Base-by-base conservation (phyloP, 2,113 vertebrate species). In the Triplophysa tibetana region DNA sequence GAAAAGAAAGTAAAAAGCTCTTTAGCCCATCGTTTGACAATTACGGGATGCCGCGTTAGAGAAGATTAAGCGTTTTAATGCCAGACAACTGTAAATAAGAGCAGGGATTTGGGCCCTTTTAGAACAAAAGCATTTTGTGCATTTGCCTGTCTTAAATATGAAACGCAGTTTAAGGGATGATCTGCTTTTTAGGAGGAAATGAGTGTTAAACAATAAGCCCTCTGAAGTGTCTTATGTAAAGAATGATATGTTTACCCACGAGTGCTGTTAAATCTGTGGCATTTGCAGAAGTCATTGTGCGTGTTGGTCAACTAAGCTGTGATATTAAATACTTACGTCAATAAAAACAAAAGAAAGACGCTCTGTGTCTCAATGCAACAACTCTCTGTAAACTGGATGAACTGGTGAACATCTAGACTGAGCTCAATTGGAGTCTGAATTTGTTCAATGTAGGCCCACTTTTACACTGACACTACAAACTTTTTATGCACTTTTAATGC, bases 61-160 rank as follows among this genome's bases (percentile, higher is more conserved):
- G 82, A 54, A 83, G 84, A 87, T 85, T 85, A 85, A 72, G 73
- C 19, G 17, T 61, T 74, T 61, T 85, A 85, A 87, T 84, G 75
- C 82, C 41, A 26, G 33, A n/a, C 74, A 83, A 84, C 80, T 78
- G 82, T 87, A 87, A 87, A 84, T 87, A 87, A 87, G 70, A 70
- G 52, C 67, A 78, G 13, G 50, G 77, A 83, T 81, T 82, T 60
- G 45, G 38, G 70, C 26, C 70, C 70, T 66, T 78, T 77, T 60
- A 73, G 66, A 81, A 77, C 81, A 83, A 83, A 84, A 50, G 17
- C 60, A 68, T 66, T 76, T 83, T 83, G 64, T 79, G 78, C 56
- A 3, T 70, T 26, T 61, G 61, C 70, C 58, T 58, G 56, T 79
- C 72, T 83, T 80, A 76, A 76, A 64, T 67, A 76, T 72, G 66